Percentiles rank a stretch among this genome's conserved stretches.
These are phyloP conservation scores for Apeira syringaria DNA, from an alignment of 2,888 invertebrate species.

Conservation along the genomic window DNA sequence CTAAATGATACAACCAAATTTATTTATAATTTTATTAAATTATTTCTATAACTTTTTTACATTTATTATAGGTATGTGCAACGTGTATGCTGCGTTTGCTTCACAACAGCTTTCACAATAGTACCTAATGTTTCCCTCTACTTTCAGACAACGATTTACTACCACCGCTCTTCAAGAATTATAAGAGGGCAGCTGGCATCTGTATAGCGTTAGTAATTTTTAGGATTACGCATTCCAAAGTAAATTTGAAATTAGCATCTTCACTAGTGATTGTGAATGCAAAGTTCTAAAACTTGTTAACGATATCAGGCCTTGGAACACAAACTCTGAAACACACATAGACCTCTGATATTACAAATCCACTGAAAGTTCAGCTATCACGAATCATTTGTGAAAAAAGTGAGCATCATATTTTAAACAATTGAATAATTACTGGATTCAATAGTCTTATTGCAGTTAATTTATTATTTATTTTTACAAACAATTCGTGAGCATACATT, in stretches of 20 bases:
- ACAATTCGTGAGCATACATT: too few relatives aligned
- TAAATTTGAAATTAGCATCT: neutral
- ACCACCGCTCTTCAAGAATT: neutral
- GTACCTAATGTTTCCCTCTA: conserved; percentile 78
- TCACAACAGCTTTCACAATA: conserved; percentile 56
- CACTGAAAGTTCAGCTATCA: too few relatives aligned
- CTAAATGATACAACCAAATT: conserved; percentile 60
- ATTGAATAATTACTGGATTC: too few relatives aligned
- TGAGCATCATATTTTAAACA: too few relatives aligned
- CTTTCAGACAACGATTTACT: conserved; percentile 57
- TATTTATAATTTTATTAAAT: conserved; percentile 83
- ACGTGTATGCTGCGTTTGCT: conserved; percentile 70
- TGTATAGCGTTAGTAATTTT: neutral
- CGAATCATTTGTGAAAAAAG: too few relatives aligned
- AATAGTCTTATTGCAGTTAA: too few relatives aligned
- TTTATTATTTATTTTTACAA: too few relatives aligned
- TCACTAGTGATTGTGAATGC: neutral
- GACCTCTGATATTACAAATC: too few relatives aligned
- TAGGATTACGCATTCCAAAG: neutral
- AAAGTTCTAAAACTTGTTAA: neutral
- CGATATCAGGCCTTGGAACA: neutral
- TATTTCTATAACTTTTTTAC: conserved; percentile 82
- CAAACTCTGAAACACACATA: neutral
- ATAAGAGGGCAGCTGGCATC: neutral
- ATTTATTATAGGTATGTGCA: conserved; percentile 81